Conservation (phyloP, 2,113 vertebrate species). For the Syngnathoides biaculeatus region DNA sequence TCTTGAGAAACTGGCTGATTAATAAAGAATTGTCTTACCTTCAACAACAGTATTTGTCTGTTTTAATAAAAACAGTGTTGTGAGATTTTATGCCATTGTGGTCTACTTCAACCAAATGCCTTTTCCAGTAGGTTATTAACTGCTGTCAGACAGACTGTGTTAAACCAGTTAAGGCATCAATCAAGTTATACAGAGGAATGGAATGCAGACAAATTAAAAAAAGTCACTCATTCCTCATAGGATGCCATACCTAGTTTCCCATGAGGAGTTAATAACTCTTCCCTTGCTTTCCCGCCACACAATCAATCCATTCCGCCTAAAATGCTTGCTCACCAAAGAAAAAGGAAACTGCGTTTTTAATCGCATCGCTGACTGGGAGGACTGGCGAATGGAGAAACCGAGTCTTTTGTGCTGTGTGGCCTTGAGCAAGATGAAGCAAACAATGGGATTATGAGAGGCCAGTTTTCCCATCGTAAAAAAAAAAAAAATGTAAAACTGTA, state of each 20-base stretch:
- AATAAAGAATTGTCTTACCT: too few species aligned
- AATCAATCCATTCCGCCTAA: background rate
- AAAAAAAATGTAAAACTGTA: background rate
- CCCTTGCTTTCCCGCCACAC: background rate
- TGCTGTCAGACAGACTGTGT: too few species aligned
- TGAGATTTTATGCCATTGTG: too few species aligned
- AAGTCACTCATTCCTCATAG: slow-evolving; percentile 1
- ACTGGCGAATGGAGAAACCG: background rate
- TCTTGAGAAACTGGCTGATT: too few species aligned
- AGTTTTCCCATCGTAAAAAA: background rate
- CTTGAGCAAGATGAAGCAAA: background rate
- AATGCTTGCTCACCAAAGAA: background rate
- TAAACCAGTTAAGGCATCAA: background rate
- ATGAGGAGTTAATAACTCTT: background rate
- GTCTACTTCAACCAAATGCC: too few species aligned
- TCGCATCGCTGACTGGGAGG: background rate
- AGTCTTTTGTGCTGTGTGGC: background rate
- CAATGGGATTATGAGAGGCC: background rate
- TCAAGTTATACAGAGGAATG: background rate
- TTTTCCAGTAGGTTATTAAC: background rate
- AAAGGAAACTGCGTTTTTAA: slow-evolving; percentile 9
- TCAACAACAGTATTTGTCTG: too few species aligned
- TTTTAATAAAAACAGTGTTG: too few species aligned
- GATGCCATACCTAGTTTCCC: background rate
- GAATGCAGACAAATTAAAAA: background rate